phyloP scores from a whole-genome alignment of 2,113 vertebrate genomes.

The Mormyrus lacerda region DNA sequence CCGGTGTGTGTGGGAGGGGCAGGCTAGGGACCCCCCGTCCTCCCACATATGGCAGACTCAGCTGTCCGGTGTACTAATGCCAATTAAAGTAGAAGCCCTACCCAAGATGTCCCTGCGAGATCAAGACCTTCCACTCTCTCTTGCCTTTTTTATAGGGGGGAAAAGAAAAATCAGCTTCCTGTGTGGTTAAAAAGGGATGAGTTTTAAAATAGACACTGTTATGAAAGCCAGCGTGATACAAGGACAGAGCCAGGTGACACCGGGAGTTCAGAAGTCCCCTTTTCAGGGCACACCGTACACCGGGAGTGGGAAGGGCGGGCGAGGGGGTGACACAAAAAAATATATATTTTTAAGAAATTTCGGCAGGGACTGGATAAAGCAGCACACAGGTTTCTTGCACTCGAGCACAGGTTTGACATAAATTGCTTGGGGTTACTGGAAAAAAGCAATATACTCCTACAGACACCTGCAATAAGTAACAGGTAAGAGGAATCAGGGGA shows the following conservation, averaged over 20 bases:
- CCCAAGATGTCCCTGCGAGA: not conserved
- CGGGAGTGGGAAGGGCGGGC: not conserved
- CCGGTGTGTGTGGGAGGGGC: not conserved
- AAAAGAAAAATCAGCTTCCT: not conserved
- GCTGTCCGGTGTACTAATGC: not conserved
- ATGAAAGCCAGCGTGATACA: not conserved
- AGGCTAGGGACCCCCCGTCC: not conserved
- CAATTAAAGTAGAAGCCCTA: not conserved
- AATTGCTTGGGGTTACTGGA: not conserved
- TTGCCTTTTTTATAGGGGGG: not conserved
- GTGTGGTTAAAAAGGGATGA: not conserved
- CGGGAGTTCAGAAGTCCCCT: not conserved
- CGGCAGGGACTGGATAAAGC: not conserved
- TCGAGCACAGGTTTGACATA: not conserved
- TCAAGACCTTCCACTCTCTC: not conserved
- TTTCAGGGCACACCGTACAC: not conserved
- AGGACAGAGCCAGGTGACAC: not conserved
- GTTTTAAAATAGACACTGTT: not conserved
- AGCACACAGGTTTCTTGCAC: not conserved
- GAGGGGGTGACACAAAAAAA: not conserved
- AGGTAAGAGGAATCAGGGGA: not conserved
- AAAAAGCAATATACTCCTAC: slow-evolving; percentile 4
- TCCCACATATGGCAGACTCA: not conserved
- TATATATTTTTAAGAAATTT: not conserved
- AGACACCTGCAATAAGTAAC: not conserved